Evolutionary conservation across 2,797 vertebrate genomes (phyloP), one percentile per base, ranked within the genome.

Genomic region (Poliocrania exsul): DNA sequence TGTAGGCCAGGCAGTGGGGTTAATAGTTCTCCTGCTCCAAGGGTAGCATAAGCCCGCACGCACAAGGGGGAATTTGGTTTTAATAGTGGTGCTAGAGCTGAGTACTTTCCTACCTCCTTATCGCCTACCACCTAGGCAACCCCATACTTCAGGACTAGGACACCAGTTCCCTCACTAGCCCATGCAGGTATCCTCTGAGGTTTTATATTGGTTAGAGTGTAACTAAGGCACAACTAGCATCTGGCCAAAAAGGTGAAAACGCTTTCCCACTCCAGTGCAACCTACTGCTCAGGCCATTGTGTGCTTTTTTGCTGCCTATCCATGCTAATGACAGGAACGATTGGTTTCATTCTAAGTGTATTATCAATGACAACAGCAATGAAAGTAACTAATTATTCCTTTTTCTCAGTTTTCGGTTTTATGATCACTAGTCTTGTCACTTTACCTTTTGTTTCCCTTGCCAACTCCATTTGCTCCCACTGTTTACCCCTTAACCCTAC

Each of bases 1-100:
- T 8, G 9, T 3, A 31, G 60, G 38, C 24, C 2, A 5, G 40
- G 24, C 21, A 17, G 3, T 0, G 1, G 4, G 31, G 33, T 51
- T 51, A 58, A 82, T 5, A 6, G 11, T 35, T 90, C 35, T 69
- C 15, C 73, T 2, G 2, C 28, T 85, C 40, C 67, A 40, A 33
- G 19, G 11, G 26, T 1, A 23, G 15, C 7, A 9, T 47, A 44
- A 67, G 24, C 6, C 13, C 8, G 35, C 4, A 38, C 4, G 7
- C 4, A 8, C 21, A 56, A n/a, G 16, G 31, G 33, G 23, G 65
- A 82, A 82, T 49, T 21, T 37, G 7, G 7, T 24, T 21, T 71
- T 71, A 60, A 62, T 9, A 26, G 9, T 10, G 54, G 10, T 46
- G 23, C 29, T 57, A 42, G 17, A 53, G 35, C 10, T 73, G 26